Conservation (phyloP, 2,797 vertebrate genomes). For the Artibeus lituratus region DNA sequence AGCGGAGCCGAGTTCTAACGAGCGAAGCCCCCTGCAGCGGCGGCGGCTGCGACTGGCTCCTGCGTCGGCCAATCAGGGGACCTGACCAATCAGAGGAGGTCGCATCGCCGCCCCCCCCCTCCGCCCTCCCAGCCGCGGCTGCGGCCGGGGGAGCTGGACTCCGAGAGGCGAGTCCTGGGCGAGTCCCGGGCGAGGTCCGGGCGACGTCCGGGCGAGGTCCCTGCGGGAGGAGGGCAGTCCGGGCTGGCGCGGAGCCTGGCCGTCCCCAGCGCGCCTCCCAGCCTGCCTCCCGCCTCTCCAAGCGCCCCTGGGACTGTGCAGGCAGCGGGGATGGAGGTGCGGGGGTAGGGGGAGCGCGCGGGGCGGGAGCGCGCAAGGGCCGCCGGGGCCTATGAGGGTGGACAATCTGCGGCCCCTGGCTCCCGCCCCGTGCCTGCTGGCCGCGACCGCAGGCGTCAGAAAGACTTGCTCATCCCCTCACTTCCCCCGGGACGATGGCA, state of each 20-base stretch:
- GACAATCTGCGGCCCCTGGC: not conserved
- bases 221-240: not conserved
- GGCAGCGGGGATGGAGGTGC: not conserved
- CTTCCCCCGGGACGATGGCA: not conserved
- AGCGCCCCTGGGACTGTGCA: not conserved
- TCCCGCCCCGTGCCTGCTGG: not conserved
- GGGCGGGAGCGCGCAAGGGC: not conserved
- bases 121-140: not conserved
- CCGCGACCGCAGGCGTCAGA: not conserved
- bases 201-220: not conserved
- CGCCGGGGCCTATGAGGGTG: not conserved
- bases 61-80: slow-evolving; percentile 11
- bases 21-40: not conserved
- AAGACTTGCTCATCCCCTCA: not conserved
- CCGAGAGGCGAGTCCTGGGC: not conserved
- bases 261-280: not conserved
- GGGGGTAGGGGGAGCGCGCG: not conserved
- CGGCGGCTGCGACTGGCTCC: not conserved
- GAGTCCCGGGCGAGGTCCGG: not conserved
- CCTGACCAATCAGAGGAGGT: not conserved
- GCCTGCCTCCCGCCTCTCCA: not conserved
- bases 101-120: not conserved
- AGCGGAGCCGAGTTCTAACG: not conserved
- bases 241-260: not conserved
- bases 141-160: not conserved